Conservation (phyloP, 2,797 vertebrate species). For the Phylloscopus collybita region DNA sequence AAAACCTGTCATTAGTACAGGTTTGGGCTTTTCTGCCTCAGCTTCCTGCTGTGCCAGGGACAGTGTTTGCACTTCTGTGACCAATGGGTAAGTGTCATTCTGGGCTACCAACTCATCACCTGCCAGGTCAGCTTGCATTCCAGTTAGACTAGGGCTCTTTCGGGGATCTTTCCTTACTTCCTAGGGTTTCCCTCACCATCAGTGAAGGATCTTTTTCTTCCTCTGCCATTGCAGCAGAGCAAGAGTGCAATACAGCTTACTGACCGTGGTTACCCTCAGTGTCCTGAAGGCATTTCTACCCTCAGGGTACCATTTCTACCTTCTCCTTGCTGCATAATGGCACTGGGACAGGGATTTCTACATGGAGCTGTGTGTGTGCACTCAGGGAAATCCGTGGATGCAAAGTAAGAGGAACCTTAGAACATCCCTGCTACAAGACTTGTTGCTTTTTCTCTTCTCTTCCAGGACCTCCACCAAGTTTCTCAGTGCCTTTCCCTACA, state of each 20-base stretch:
- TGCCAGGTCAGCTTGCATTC: background rate
- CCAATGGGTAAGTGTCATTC: background rate
- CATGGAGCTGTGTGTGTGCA: background rate
- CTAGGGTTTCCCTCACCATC: background rate
- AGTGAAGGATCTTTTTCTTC: background rate
- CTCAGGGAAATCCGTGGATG: background rate
- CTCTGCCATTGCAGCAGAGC: background rate
- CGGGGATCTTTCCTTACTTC: background rate
- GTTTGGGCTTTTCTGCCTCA: background rate
- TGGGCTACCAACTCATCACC: background rate
- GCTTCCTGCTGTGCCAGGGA: background rate
- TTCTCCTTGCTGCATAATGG: background rate
- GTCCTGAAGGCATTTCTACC: too few relatives aligned
- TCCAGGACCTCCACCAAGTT: background rate
- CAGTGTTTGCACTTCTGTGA: background rate
- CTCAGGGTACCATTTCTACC: background rate
- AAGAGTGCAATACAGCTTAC: background rate
- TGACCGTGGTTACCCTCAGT: fast-evolving
- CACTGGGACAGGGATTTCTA: background rate
- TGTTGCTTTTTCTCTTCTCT: background rate
- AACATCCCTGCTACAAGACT: background rate
- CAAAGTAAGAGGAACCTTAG: background rate
- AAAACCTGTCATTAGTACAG: background rate
- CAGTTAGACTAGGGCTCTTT: background rate
- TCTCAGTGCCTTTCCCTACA: background rate